Conservation (phyloP, 2,797 vertebrate genomes). For the Enteromius paludinosus region DNA sequence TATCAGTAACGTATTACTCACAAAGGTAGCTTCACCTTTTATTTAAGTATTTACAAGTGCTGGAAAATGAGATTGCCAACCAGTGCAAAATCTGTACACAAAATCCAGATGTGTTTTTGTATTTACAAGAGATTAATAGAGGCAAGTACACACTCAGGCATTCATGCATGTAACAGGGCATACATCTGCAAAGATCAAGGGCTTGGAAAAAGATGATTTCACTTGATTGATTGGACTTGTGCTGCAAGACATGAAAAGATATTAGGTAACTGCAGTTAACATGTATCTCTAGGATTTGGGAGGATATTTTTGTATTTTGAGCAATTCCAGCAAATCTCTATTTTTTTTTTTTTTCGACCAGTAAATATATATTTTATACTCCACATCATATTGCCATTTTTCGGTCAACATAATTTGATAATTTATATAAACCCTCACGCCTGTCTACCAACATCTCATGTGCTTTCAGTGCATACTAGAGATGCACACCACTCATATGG, state of each 20-base stretch:
- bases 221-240: constrained; percentile 28
- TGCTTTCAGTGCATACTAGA: background rate
- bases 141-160: constrained; percentile 67
- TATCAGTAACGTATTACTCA: constrained; percentile 1
- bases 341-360: background rate
- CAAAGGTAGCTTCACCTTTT: constrained; percentile 58
- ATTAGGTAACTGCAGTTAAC: constrained; percentile 18
- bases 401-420: constrained; percentile 7
- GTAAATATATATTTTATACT: constrained; percentile 37
- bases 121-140: constrained; percentile 77
- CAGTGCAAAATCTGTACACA: constrained; percentile 84
- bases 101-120: constrained; percentile 71
- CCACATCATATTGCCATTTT: constrained; percentile 10
- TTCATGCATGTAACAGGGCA: constrained; percentile 79
- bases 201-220: constrained; percentile 13
- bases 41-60: constrained; percentile 80
- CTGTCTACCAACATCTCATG: background rate
- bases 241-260: constrained; percentile 10
- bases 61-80: constrained; percentile 74
- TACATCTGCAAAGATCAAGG: constrained; percentile 59
- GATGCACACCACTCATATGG: background rate
- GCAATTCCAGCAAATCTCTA: constrained; percentile 3
- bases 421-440: constrained; percentile 4
- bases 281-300: background rate
- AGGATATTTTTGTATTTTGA: background rate